Evolutionary conservation across 2,888 invertebrate genomes (phyloP).

Genomic region (Megamerina dolium): DNA sequence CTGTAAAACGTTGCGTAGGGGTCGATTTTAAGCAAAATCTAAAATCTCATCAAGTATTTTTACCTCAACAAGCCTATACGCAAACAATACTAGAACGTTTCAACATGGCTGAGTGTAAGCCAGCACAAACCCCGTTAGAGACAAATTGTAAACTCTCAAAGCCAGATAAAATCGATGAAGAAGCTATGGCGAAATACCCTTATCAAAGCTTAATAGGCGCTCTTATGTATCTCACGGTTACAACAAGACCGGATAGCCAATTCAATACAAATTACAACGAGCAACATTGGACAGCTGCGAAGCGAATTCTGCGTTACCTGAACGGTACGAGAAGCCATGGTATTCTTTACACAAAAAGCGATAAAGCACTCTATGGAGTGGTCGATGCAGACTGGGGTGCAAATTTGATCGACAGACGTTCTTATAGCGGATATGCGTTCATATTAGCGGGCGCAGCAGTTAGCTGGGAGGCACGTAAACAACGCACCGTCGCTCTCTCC

Average conservation of each 20-base stretch:
- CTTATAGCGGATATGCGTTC: constrained; percentile 21
- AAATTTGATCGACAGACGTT: constrained; percentile 15
- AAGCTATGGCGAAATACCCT: constrained; percentile 11
- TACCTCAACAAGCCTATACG: constrained; percentile 16
- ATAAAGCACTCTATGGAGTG: constrained; percentile 11
- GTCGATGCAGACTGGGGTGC: constrained; percentile 23
- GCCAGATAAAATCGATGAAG: constrained; percentile 11
- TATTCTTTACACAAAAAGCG: constrained; percentile 10
- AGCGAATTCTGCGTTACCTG: constrained; percentile 18
- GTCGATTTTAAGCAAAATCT: constrained; percentile 18
- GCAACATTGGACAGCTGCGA: constrained; percentile 22
- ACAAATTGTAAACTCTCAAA: constrained; percentile 9
- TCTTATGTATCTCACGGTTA: constrained; percentile 20
- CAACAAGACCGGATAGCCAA: constrained; percentile 19
- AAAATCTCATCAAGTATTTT: constrained; percentile 6
- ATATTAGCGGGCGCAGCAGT: constrained; percentile 15
- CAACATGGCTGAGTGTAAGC: constrained; percentile 15
- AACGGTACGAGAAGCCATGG: constrained; percentile 15
- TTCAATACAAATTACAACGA: constrained; percentile 17
- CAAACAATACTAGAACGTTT: constrained; percentile 16
- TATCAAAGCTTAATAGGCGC: constrained; percentile 22
- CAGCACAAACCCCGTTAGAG: constrained; percentile 15
- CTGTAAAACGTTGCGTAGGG: constrained; percentile 15
- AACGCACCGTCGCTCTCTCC: constrained; percentile 17
- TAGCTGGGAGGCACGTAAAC: constrained; percentile 23